A percentile compares a stretch with the other conserved stretches of the same genome.
Evolutionary conservation across 1,140 invertebrate genomes (phyloP).

Genomic region (Halictus rubicundus): DNA sequence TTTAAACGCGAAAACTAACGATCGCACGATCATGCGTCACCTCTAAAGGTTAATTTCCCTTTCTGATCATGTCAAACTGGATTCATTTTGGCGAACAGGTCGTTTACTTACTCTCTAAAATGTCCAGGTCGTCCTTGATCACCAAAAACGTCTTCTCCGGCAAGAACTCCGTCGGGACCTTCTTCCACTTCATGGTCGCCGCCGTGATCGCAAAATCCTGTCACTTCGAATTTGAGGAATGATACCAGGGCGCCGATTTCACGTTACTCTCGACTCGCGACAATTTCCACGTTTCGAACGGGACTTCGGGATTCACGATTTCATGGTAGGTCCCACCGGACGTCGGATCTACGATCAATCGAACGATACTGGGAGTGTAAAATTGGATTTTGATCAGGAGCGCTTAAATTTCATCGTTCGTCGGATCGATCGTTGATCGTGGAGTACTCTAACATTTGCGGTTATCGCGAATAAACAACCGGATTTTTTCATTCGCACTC

Average conservation of each 20-base stretch:
- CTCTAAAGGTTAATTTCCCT: too few species aligned
- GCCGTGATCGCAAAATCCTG: background rate
- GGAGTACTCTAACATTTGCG: background rate
- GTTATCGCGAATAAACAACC: conserved; percentile 11
- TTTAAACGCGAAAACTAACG: too few species aligned
- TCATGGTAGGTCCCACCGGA: background rate
- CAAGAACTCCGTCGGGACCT: conserved; percentile 58
- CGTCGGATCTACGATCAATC: background rate
- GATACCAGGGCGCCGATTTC: background rate
- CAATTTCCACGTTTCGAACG: background rate
- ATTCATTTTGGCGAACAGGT: background rate
- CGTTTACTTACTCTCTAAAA: conserved; percentile 60
- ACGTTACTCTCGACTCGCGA: background rate
- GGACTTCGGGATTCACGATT: background rate
- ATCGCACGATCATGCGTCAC: too few species aligned
- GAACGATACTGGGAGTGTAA: background rate
- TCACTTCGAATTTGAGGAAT: conserved; percentile 16
- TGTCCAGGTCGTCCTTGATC: conserved; percentile 66
- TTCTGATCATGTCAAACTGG: background rate
- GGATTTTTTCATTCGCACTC: conserved; percentile 6
- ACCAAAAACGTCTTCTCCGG: conserved; percentile 72
- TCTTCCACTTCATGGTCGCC: conserved; percentile 72
- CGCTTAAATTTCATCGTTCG: conserved; percentile 22
- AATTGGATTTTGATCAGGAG: background rate
- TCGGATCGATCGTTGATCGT: conserved; percentile 9